These are phyloP conservation scores for Sinopyrophorus schimmeli DNA, from an alignment of 2,888 invertebrate genomes.

Conservation along the genomic window DNA sequence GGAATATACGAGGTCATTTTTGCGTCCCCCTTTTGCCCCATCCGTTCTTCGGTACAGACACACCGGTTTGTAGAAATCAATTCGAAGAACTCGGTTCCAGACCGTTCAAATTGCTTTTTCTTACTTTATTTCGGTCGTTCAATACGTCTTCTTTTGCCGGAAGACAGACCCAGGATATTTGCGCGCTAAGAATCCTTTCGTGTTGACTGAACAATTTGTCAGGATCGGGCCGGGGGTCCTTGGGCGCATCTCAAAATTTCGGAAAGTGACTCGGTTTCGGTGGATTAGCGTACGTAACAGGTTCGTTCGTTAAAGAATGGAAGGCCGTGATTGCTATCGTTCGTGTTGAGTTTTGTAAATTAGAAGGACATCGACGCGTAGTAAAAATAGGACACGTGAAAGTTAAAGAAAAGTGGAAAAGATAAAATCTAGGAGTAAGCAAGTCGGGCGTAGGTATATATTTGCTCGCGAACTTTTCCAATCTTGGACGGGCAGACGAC, in stretches of 20 bases:
- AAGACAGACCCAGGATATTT: constrained; percentile 41
- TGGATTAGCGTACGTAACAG: too few species aligned
- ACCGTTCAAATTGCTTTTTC: constrained; percentile 52
- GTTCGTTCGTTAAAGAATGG: too few species aligned
- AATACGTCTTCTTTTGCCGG: constrained; percentile 46
- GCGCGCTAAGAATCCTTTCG: constrained; percentile 37
- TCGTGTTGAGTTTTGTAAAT: too few species aligned
- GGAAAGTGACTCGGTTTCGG: too few species aligned
- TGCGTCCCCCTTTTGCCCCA: constrained; percentile 24
- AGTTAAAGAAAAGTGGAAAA: constrained; percentile 14
- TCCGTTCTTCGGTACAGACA: constrained; percentile 35
- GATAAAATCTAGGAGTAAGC: constrained; percentile 25
- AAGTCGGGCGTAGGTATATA: constrained; percentile 36
- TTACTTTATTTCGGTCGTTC: constrained; percentile 50
- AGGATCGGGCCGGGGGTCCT: too few species aligned
- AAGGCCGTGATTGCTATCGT: too few species aligned
- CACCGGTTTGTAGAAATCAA: constrained; percentile 51
- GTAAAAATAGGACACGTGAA: constrained; percentile 15
- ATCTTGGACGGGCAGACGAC: constrained; percentile 46
- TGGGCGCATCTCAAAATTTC: too few species aligned
- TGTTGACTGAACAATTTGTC: constrained; percentile 50
- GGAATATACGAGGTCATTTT: constrained; percentile 48
- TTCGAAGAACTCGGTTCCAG: constrained; percentile 48
- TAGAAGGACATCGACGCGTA: too few species aligned
- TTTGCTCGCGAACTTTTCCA: constrained; percentile 49